Percentiles rank a stretch among this genome's conserved stretches.
These are phyloP conservation scores for Malacoctenus gilli DNA, from an alignment of 2,797 vertebrate genomes.

Conservation along the genomic window DNA sequence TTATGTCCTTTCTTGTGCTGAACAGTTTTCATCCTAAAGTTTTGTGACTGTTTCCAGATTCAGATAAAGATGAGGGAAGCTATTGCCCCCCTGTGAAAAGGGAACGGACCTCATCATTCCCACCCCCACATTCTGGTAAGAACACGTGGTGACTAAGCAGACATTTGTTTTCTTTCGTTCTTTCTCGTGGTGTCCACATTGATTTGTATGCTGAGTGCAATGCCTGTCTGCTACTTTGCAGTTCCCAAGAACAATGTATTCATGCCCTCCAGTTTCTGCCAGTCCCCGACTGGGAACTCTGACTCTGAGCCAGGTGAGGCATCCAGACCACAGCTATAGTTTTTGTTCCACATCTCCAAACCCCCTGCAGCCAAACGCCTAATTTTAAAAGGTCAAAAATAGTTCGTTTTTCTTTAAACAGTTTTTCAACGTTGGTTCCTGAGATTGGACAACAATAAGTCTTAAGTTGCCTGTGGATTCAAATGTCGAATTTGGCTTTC, in stretches of 20 bases:
- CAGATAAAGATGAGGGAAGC: slow-evolving; percentile 92
- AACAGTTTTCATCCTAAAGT: background rate
- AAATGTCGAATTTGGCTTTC: background rate
- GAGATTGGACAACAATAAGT: background rate
- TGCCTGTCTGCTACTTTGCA: slow-evolving; percentile 72
- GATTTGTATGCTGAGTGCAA: slow-evolving; percentile 71
- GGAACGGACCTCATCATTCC: slow-evolving; percentile 95
- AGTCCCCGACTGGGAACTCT: slow-evolving; percentile 93
- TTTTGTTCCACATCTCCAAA: slow-evolving; percentile 33
- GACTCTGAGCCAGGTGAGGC: slow-evolving; percentile 93
- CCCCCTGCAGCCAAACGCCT: slow-evolving; percentile 7
- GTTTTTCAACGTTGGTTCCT: slow-evolving; percentile 1
- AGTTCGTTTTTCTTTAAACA: background rate
- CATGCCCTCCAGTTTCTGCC: slow-evolving; percentile 96
- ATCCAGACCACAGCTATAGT: slow-evolving; percentile 27
- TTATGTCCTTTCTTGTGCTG: background rate
- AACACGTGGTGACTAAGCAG: slow-evolving; percentile 46
- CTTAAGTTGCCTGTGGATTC: background rate
- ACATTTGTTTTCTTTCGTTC: slow-evolving; percentile 44
- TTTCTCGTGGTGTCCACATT: slow-evolving; percentile 55
- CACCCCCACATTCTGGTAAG: slow-evolving; percentile 94
- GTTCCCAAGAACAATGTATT: slow-evolving; percentile 98
- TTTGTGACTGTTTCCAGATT: slow-evolving; percentile 81
- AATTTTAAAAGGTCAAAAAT: slow-evolving; percentile 12
- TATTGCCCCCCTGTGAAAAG: slow-evolving; percentile 95